Base-by-base conservation (phyloP, 2,113 vertebrate genomes). In the Datnioides undecimradiatus region DNA sequence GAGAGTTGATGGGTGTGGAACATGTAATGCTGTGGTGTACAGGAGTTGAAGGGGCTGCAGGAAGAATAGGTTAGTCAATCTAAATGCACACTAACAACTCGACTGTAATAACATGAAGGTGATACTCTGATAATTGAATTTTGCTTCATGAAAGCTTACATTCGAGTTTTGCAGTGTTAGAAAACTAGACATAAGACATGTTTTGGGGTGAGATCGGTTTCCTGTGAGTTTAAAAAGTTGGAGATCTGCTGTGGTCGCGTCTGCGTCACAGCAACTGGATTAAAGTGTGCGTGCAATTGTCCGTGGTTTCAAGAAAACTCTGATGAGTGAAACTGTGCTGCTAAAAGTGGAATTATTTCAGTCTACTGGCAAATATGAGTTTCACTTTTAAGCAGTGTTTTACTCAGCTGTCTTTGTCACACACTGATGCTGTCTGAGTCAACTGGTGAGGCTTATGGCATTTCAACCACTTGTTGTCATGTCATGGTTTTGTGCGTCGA, bases 371-470 rank as follows among this genome's bases (percentile, higher is more conserved):
- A 68, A 54, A 68, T n/a, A 59, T 75, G n/a, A n/a, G 25, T 36
- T 16, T 76, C 21, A 11, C 33, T 36, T 27, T 49, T 66, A 17
- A 72, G 67, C 58, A 33, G 33, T 76, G 55, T 75, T 52, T 64
- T 27, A 29, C 29, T 62, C 49, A 52, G 27, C 31, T 73, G 67
- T 75, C 49, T 76, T 29, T 58, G 52, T 45, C 45, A 19, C 68
- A 72, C 72, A 72, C 49, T 71, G 73, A 62, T 70, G 48, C 67
- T 40, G 55, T 71, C n/a, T 55, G 64, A 67, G 67, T 78, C 45
- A 19, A 17, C 59, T 36, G 51, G 8, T 29, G 54, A 73, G 27
- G 77, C 67, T 77, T 55, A 67, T 83, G 73, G 67, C 81, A 79
- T 73, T 76, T 69, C n/a, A 66, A 48, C 62, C 27, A 21, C 59